Conservation (phyloP, 2,113 vertebrate genomes). For the Festucalex cinctus region DNA sequence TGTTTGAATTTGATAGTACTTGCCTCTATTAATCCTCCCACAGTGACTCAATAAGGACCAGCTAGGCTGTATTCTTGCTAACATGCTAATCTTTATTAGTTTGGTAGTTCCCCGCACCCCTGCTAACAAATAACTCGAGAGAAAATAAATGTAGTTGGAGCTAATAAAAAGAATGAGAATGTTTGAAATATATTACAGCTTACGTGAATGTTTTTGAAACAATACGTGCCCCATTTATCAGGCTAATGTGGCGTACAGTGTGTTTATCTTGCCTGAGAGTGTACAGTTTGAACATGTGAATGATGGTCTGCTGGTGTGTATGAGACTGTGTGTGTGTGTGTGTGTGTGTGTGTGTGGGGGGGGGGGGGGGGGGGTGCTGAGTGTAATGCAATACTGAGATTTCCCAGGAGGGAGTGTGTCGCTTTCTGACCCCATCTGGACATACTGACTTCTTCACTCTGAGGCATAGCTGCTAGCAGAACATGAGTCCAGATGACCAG, state of each 20-base stretch:
- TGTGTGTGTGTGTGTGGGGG: not conserved
- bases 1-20: too few relatives aligned
- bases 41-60: too few relatives aligned
- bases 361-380: not conserved
- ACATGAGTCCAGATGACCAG: conserved; percentile 32
- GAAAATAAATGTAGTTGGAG: not conserved
- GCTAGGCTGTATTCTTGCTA: too few relatives aligned
- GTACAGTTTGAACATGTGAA: conserved; percentile 8
- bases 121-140: not conserved
- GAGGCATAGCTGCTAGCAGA: conserved; percentile 33
- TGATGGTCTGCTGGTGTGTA: not conserved
- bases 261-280: conserved; percentile 8
- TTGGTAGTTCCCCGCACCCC: too few relatives aligned
- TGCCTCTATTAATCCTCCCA: too few relatives aligned
- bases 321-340: conserved; percentile 1
- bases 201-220: conserved; percentile 11
- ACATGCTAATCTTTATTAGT: too few relatives aligned
- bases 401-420: conserved; percentile 19
- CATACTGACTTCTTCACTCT: conserved; percentile 36
- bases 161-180: not conserved
- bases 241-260: conserved; percentile 8
- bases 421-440: conserved; percentile 50
- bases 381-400: conserved; percentile 43
- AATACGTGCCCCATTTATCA: not conserved
- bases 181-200: not conserved